phyloP scores from a whole-genome alignment of 2,888 invertebrate genomes.

The Sipha maydis region DNA sequence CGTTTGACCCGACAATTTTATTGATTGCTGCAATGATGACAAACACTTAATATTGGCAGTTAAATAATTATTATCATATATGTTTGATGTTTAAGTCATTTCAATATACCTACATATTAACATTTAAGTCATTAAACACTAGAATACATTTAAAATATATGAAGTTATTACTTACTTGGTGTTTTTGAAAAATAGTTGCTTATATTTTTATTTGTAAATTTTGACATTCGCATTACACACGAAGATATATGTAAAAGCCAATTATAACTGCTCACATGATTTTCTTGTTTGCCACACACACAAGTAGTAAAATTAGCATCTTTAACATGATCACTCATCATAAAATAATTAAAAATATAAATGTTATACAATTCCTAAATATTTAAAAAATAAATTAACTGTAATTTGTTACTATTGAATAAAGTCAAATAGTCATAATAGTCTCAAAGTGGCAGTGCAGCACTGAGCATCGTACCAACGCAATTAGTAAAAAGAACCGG shows the following conservation, averaged over 20 bases:
- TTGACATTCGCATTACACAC: background rate
- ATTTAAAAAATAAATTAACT: background rate
- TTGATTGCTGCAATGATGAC: too few species aligned
- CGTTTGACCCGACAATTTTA: too few species aligned
- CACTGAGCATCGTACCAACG: background rate
- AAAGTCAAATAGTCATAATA: background rate
- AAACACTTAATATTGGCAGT: too few species aligned
- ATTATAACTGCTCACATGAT: conserved; percentile 11
- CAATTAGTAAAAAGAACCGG: background rate
- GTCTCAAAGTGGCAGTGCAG: background rate
- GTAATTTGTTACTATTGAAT: background rate
- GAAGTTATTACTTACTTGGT: too few species aligned
- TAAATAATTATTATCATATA: too few species aligned
- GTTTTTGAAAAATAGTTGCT: conserved; percentile 11
- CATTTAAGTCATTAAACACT: too few species aligned
- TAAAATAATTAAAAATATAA: conserved; percentile 19
- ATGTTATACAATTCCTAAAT: conserved; percentile 2
- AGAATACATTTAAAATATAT: too few species aligned
- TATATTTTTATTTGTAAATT: conserved; percentile 10
- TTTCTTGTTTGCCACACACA: conserved; percentile 13
- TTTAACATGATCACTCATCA: conserved; percentile 11
- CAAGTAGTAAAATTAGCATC: conserved; percentile 11
- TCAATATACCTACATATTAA: too few species aligned
- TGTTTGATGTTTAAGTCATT: too few species aligned
- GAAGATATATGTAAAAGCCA: conserved; percentile 15